phyloP scores from a whole-genome alignment of 1,140 invertebrate genomes.

The Zaprionus nigranus region DNA sequence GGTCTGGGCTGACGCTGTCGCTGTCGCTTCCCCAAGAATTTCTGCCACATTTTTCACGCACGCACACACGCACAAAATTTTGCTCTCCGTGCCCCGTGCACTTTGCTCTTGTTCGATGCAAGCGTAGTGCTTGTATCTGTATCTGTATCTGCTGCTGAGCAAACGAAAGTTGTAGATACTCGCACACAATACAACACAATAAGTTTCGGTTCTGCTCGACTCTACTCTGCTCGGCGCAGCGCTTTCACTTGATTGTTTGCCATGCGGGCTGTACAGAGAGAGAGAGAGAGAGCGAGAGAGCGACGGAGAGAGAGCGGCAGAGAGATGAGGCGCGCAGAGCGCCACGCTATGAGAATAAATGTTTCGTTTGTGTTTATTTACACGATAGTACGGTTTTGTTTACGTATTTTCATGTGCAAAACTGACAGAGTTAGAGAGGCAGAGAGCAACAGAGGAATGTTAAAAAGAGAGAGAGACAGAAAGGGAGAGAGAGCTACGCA shows the following conservation, averaged over 20 bases:
- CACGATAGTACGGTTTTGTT: conserved; percentile 71
- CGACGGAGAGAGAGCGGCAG: conserved; percentile 7
- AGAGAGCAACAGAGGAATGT: neutral
- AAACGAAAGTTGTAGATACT: conserved; percentile 60
- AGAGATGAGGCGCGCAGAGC: conserved; percentile 4
- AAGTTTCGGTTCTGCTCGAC: conserved; percentile 45
- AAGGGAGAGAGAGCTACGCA: conserved; percentile 12
- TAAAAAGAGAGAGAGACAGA: neutral
- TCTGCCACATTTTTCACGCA: conserved; percentile 42
- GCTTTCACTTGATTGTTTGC: conserved; percentile 80
- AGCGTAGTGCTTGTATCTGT: conserved; percentile 39
- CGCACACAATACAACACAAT: conserved; percentile 53
- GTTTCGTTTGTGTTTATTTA: conserved; percentile 76
- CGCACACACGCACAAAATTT: conserved; percentile 11
- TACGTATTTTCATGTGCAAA: conserved; percentile 75
- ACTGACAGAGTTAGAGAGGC: conserved; percentile 37
- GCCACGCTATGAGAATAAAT: conserved; percentile 47
- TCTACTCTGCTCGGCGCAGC: conserved; percentile 46
- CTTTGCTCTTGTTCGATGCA: conserved; percentile 63
- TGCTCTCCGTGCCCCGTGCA: conserved; percentile 70
- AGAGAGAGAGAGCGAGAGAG: conserved; percentile 31
- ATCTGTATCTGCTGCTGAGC: conserved; percentile 32
- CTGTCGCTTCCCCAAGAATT: conserved; percentile 70
- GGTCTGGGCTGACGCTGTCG: conserved; percentile 41
- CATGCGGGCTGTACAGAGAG: conserved; percentile 64